Evolutionary conservation across 2,113 vertebrate species (phyloP).

Genomic region (Hucho hucho): DNA sequence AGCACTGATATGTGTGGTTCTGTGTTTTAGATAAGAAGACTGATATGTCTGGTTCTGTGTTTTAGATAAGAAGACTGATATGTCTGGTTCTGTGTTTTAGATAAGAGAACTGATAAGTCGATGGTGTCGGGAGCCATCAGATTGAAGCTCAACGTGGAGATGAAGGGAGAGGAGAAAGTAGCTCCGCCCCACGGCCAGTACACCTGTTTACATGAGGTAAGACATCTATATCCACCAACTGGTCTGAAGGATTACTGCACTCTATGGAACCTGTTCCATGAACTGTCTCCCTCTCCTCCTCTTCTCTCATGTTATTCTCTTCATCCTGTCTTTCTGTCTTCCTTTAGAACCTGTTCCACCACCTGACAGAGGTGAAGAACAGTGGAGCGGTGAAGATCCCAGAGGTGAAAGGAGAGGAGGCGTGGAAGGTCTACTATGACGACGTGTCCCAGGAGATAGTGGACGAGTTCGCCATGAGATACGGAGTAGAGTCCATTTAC

Average conservation of each 20-base stretch:
- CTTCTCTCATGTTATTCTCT: not conserved
- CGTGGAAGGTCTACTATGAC: conserved; percentile 98
- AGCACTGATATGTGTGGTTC: not conserved
- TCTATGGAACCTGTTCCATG: not conserved
- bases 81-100: conserved; percentile 62
- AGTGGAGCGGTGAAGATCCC: conserved; percentile 90
- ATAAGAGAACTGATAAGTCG: conserved; percentile 96
- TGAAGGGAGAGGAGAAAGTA: conserved; percentile 96
- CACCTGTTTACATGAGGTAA: conserved; percentile 97
- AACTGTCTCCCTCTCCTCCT: too few relatives aligned
- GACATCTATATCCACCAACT: too few relatives aligned
- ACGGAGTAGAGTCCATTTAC: conserved; percentile 96
- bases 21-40: not conserved
- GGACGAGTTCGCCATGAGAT: conserved; percentile 97
- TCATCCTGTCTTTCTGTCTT: conserved; percentile 10
- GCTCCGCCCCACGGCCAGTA: conserved; percentile 95
- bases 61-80: not conserved
- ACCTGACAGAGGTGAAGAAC: conserved; percentile 90
- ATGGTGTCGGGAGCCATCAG: conserved; percentile 94
- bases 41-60: not conserved
- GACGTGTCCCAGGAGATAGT: conserved; percentile 95
- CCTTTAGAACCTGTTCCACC: conserved; percentile 92
- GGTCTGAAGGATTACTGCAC: too few relatives aligned
- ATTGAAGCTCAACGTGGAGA: conserved; percentile 95
- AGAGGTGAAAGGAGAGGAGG: conserved; percentile 91